Conservation (phyloP, 2,888 invertebrate species). For the Trachelus troglodyta region DNA sequence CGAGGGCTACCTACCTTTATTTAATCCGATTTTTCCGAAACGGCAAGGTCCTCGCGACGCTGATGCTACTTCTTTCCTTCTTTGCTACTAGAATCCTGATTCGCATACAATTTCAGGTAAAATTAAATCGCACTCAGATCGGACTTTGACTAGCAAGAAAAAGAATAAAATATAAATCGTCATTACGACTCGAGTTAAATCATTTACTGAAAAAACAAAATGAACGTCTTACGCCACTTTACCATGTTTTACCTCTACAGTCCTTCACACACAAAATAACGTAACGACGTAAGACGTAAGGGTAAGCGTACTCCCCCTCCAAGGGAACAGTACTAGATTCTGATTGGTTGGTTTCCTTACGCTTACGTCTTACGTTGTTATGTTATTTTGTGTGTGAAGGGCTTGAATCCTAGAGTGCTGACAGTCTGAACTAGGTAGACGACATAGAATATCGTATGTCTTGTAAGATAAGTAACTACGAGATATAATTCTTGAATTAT, state of each 20-base stretch:
- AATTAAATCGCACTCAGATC: not conserved
- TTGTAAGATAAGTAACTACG: constrained; percentile 32
- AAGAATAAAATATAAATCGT: not conserved
- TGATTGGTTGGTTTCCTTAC: no score
- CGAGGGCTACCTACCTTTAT: constrained; percentile 25
- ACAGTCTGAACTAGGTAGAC: not conserved
- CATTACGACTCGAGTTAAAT: not conserved
- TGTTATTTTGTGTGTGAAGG: no score
- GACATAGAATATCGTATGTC: not conserved
- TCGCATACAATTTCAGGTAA: not conserved
- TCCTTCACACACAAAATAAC: no score
- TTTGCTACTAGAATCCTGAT: not conserved
- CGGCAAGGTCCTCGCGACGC: not conserved
- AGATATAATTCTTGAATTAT: constrained; percentile 49
- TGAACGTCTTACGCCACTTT: not conserved
- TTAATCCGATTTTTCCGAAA: not conserved
- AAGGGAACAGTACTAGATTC: no score
- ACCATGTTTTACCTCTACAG: not conserved
- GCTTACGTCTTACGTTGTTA: no score
- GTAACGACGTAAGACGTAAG: no score
- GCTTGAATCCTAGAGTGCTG: not conserved
- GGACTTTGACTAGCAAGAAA: not conserved
- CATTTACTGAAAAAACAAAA: not conserved
- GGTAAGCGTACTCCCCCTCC: no score
- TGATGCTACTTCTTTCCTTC: not conserved